phyloP scores from a whole-genome alignment of 2,888 invertebrate species.

The Pseudolycoriella hygida region DNA sequence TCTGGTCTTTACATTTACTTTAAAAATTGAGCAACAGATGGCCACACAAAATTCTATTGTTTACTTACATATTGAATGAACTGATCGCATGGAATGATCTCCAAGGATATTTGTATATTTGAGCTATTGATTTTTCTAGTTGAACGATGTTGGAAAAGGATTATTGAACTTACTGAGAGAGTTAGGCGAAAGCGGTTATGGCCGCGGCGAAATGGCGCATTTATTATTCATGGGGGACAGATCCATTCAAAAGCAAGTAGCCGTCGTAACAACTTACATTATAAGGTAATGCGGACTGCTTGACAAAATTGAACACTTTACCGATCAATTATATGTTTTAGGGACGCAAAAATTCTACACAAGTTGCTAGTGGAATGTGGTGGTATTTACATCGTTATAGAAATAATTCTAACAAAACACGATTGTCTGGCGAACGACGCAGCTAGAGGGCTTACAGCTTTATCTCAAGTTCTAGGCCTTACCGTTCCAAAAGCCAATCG shows the following conservation, averaged over 20 bases:
- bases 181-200: constrained; percentile 28
- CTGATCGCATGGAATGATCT: neutral
- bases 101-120: too few species aligned
- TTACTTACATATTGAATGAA: too few species aligned
- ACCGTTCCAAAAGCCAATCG: constrained; percentile 14
- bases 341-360: constrained; percentile 21
- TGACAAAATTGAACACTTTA: neutral
- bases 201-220: constrained; percentile 25
- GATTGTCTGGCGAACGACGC: constrained; percentile 23
- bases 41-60: too few species aligned
- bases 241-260: constrained; percentile 21
- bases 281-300: constrained; percentile 11
- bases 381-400: constrained; percentile 20
- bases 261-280: constrained; percentile 24
- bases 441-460: constrained; percentile 22
- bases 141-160: constrained; percentile 19
- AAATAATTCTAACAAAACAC: constrained; percentile 20
- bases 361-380: constrained; percentile 24
- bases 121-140: constrained; percentile 14
- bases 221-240: constrained; percentile 21
- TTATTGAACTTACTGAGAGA: constrained; percentile 24
- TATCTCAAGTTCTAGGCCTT: constrained; percentile 23
- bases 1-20: too few species aligned
- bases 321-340: too few species aligned
- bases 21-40: too few species aligned